Evolutionary conservation across 2,113 vertebrate species (phyloP).

Genomic region (Phyllostomus hastatus): DNA sequence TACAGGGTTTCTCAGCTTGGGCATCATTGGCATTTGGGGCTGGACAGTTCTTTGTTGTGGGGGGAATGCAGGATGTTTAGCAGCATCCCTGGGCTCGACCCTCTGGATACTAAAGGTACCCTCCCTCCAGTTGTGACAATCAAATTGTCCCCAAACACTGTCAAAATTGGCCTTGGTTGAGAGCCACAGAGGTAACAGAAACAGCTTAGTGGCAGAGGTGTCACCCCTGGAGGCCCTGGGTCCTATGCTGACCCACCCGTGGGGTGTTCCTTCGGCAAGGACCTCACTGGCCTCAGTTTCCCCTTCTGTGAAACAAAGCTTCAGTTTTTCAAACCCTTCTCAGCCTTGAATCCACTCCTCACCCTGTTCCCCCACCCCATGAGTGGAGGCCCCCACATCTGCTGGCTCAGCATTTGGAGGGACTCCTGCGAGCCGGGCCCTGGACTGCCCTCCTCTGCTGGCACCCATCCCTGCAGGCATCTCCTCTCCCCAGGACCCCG

Average conservation of each 20-base stretch:
- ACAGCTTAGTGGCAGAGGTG: neutral
- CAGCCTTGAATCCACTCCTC: neutral
- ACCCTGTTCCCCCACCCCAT: neutral
- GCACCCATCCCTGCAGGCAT: neutral
- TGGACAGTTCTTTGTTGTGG: neutral
- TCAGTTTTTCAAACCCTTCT: neutral
- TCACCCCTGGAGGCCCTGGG: neutral
- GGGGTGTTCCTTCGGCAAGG: neutral
- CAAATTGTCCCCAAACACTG: neutral
- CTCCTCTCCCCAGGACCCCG: neutral
- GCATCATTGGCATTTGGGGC: neutral
- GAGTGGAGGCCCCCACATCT: neutral
- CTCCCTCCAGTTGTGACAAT: neutral
- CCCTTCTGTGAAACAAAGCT: neutral
- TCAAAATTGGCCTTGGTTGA: neutral
- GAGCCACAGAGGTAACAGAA: neutral
- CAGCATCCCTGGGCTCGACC: neutral
- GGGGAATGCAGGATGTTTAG: neutral
- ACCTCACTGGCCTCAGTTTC: neutral
- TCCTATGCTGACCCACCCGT: neutral
- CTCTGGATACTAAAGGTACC: neutral
- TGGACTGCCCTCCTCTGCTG: neutral
- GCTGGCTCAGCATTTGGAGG: neutral
- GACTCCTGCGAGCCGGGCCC: neutral
- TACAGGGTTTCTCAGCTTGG: neutral